Percentiles rank a stretch among this genome's conserved stretches.
Evolutionary conservation across 2,888 invertebrate species (phyloP).

Genomic region (Fragum whitleyi): DNA sequence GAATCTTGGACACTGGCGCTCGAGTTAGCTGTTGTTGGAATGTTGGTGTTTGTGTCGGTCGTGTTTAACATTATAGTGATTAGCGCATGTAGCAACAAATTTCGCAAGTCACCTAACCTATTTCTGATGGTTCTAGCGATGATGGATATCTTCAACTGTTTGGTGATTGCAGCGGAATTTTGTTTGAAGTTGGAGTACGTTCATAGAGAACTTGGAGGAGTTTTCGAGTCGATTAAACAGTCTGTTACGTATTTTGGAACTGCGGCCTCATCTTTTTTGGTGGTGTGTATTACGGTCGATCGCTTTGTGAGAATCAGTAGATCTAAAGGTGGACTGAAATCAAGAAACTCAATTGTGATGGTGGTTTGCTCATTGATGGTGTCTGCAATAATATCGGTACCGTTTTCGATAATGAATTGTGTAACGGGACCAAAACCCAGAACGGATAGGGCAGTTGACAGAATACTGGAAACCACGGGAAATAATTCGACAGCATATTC

Average conservation of each 20-base stretch:
- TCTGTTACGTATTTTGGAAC: constrained; percentile 3
- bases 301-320: constrained; percentile 21
- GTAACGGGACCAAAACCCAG: neutral
- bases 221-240: neutral
- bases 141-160: constrained; percentile 43
- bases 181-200: neutral
- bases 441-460: no score
- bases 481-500: no score
- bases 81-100: constrained; percentile 22
- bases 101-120: constrained; percentile 43
- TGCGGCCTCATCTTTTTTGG: constrained; percentile 21
- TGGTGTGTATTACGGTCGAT: constrained; percentile 33
- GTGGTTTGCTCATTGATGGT: neutral
- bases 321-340: neutral
- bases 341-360: neutral
- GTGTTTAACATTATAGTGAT: constrained; percentile 33
- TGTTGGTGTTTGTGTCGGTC: constrained; percentile 12
- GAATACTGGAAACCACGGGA: no score
- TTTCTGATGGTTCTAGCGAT: constrained; percentile 40
- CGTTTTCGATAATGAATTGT: neutral
- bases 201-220: neutral
- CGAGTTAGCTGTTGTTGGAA: neutral
- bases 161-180: constrained; percentile 16
- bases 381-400: neutral
- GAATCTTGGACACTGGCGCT: neutral